phyloP scores from a whole-genome alignment of 2,888 invertebrate genomes.

The Lycophotia porphyrea region DNA sequence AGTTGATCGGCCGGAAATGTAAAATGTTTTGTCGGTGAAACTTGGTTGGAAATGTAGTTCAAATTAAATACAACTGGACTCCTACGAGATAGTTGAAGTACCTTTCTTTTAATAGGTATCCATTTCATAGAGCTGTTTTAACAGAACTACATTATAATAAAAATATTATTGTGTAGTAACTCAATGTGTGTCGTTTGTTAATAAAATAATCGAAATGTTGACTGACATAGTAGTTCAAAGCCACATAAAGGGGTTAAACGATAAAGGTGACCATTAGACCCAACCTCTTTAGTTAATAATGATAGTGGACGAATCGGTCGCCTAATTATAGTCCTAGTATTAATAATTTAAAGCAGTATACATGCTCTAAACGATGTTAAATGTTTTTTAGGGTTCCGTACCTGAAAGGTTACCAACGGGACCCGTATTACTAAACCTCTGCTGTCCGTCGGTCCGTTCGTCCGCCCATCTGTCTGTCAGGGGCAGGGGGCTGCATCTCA shows the following conservation, averaged over 20 bases:
- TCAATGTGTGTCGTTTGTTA: neutral
- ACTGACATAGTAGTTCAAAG: neutral
- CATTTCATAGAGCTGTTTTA: neutral
- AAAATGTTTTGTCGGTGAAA: conserved; percentile 5
- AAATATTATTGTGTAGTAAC: neutral
- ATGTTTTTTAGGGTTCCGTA: too few species aligned
- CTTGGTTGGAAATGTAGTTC: neutral
- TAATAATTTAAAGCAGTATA: neutral
- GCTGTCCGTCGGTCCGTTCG: too few species aligned
- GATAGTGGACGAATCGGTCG: neutral
- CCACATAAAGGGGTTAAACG: neutral
- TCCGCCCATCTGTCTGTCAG: too few species aligned
- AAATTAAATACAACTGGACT: neutral
- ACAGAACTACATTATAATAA: neutral
- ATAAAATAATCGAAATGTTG: neutral
- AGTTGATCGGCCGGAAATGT: conserved; percentile 21
- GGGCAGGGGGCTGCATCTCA: too few species aligned
- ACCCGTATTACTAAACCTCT: too few species aligned
- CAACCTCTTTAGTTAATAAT: neutral
- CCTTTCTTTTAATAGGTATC: neutral
- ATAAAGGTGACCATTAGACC: neutral
- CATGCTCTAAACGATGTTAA: too few species aligned
- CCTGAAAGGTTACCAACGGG: too few species aligned
- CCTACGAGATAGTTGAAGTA: neutral
- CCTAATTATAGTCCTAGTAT: neutral